Percentiles rank a stretch among this genome's conserved stretches.
Evolutionary conservation across 2,888 invertebrate species (phyloP).

Genomic region (Meandrusa payeni): DNA sequence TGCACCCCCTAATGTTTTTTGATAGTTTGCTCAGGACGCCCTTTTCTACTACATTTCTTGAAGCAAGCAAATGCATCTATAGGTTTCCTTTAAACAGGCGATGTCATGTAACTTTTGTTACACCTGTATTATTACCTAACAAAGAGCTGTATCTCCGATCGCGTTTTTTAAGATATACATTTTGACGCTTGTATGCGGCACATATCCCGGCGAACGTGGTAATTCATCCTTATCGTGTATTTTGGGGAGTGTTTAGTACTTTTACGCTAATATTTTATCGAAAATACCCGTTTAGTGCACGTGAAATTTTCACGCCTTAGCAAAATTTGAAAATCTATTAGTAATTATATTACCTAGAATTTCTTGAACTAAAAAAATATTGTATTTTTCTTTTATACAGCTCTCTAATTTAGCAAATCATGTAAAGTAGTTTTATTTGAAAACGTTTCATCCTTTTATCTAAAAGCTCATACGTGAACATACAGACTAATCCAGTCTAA

Average conservation of each 20-base stretch:
- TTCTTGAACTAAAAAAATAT: too few species aligned
- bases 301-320: too few species aligned
- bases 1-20: slow-evolving; percentile 79
- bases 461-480: too few species aligned
- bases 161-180: slow-evolving; percentile 1
- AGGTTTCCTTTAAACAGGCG: slow-evolving; percentile 7
- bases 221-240: neutral
- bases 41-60: slow-evolving; percentile 13
- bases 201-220: neutral
- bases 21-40: slow-evolving; percentile 65
- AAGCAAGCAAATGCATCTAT: slow-evolving; percentile 3
- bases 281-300: too few species aligned
- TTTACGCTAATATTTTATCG: too few species aligned
- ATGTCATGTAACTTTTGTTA: neutral
- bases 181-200: neutral
- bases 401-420: too few species aligned
- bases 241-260: neutral
- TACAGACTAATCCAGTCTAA: too few species aligned
- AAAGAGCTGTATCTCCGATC: neutral
- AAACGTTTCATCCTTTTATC: too few species aligned
- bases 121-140: neutral
- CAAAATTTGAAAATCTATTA: too few species aligned
- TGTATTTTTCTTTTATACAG: too few species aligned
- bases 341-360: too few species aligned
- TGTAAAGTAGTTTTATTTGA: too few species aligned